Evolutionary conservation across 2,888 invertebrate genomes (phyloP), one percentile per base, ranked within the genome.

Genomic region (Scelioninae gen. 1): DNA sequence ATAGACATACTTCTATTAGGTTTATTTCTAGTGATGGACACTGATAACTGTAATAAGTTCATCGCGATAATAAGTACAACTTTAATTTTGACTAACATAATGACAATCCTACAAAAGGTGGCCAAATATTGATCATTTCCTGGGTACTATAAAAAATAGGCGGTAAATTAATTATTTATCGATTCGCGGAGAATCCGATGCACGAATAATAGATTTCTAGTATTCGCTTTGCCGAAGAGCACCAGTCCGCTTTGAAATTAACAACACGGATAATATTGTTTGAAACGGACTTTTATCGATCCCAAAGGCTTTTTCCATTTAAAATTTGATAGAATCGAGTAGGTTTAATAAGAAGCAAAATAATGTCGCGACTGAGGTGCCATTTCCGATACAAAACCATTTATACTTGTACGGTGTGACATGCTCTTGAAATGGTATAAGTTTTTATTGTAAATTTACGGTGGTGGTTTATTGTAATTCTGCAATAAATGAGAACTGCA

Each of bases 301-400:
- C 69, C 55, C 69, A 56, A 5, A 56, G 38, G 69, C 32, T 53
- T 49, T 40, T 55, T 23, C 69, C 45, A 51, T 63, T 69, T 71
- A 62, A 71, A 78, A 71, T 78, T 71, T 63, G 69, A 78, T 78
- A 63, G 69, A 68, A 63, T 55, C 63, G 69, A 78, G 71, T 71
- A 69, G 69, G 63, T 62, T 78, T 78, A 47, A 78, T 78, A 40
- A 69, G 69, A 78, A 78, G 49, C 49, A 63, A 56, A 78, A 71
- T 78, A 78, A 78, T 65, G 65, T 65, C 15, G 29, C 56, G 45
- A 66, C 47, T 56, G 63, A 71, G 49, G 49, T 15, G 56, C 34
- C 38, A 40, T 34, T 56, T 71, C 53, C 43, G 49, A 45, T 55
- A 68, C 53, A 76, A 76, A 62, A 43, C 58, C 58, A 47, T 68